A percentile compares a stretch with the other conserved stretches of the same genome.
Evolutionary conservation across 2,113 vertebrate species (phyloP).

Genomic region (Oncorhynchus nerka): DNA sequence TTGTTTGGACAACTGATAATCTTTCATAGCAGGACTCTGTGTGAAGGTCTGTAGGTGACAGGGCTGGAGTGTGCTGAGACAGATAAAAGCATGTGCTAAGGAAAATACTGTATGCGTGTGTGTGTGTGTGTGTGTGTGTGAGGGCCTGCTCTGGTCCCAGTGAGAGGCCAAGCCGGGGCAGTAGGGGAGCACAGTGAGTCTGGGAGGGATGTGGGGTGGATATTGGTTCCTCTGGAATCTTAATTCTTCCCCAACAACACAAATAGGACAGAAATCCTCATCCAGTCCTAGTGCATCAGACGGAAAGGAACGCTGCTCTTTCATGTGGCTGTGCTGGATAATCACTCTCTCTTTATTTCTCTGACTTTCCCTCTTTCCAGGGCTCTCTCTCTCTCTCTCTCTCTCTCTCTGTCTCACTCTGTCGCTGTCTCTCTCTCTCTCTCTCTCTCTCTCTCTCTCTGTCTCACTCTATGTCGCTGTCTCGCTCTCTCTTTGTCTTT

Average conservation of each 20-base stretch:
- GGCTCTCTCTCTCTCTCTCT: background rate
- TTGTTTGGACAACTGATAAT: no score
- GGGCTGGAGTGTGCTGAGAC: background rate
- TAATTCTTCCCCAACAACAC: conserved; percentile 39
- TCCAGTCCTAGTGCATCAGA: conserved; percentile 6
- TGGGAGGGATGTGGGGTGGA: conserved; percentile 1
- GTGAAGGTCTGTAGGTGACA: no score
- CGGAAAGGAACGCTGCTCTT: conserved; percentile 21
- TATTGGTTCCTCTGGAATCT: conserved; percentile 31
- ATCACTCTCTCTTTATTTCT: conserved; percentile 20
- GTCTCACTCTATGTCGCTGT: background rate
- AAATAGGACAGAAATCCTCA: conserved; percentile 34
- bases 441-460: background rate
- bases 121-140: background rate
- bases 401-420: background rate
- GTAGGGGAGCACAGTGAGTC: background rate
- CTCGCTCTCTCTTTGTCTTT: background rate
- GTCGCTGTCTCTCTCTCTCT: conserved; percentile 9
- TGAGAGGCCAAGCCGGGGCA: background rate
- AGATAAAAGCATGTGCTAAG: background rate
- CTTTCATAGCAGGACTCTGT: no score
- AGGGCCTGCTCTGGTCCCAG: background rate
- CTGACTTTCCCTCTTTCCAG: background rate
- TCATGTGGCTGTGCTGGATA: conserved; percentile 33
- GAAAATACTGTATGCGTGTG: background rate